Percentiles rank a stretch among this genome's conserved stretches.
phyloP scores from a whole-genome alignment of 2,113 vertebrate genomes.

The Tylochromis polylepis region DNA sequence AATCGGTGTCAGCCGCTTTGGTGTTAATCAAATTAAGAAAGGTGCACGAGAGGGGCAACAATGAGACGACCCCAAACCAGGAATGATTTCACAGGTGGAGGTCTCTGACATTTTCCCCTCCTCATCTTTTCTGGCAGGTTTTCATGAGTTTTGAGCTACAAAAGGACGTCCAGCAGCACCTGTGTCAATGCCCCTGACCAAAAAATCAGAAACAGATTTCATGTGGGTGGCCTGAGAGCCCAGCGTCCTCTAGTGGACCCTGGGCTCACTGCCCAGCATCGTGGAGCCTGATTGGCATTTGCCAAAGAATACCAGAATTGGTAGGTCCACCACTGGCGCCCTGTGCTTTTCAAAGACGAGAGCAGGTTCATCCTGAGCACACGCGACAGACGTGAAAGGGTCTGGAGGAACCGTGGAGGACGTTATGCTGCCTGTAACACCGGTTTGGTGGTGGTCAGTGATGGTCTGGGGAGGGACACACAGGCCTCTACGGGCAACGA shows the following conservation, averaged over 20 bases:
- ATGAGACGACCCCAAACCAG: not conserved
- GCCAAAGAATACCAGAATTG: no score
- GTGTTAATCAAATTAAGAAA: not conserved
- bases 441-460: not conserved
- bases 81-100: not conserved
- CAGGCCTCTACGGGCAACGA: not conserved
- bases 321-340: no score
- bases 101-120: rapidly evolving
- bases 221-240: rapidly evolving
- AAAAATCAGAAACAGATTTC: not conserved
- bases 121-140: not conserved
- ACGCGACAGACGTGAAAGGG: not conserved
- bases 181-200: not conserved
- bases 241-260: not conserved
- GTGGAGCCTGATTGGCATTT: no score
- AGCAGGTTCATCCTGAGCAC: not conserved
- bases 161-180: not conserved
- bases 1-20: not conserved
- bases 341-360: not conserved
- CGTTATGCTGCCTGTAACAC: not conserved
- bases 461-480: not conserved
- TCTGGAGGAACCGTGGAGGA: not conserved
- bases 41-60: not conserved
- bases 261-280: no score
- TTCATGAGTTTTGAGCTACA: not conserved